Evolutionary conservation across 2,113 vertebrate species (phyloP).

Genomic region (Tricholaema leucomelas): DNA sequence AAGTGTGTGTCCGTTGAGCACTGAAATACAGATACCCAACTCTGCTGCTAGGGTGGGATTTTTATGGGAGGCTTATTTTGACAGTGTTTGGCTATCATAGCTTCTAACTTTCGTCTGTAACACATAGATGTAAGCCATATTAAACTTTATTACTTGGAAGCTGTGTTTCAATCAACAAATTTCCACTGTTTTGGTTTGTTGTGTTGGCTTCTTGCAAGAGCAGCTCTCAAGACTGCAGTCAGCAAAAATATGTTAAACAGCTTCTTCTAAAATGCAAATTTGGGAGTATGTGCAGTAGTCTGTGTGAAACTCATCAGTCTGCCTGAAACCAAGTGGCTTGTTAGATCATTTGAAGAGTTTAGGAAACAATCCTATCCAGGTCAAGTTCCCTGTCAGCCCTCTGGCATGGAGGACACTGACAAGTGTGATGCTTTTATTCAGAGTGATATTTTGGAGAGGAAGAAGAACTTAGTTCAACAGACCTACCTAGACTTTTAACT

Average conservation of each 20-base stretch:
- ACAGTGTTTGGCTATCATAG: not conserved
- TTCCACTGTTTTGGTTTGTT: not conserved
- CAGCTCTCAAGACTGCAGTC: not conserved
- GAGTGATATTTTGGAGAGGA: not conserved
- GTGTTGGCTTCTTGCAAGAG: not conserved
- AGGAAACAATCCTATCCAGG: constrained; percentile 10
- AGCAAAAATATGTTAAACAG: not conserved
- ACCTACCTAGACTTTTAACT: not conserved
- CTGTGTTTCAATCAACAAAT: not conserved
- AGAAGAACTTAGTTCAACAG: not conserved
- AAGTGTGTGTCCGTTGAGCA: not conserved
- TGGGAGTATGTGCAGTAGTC: not conserved
- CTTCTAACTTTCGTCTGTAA: not conserved
- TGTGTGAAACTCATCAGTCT: not conserved
- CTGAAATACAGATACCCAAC: not conserved
- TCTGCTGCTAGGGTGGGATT: not conserved
- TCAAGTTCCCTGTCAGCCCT: not conserved
- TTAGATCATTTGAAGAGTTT: not conserved
- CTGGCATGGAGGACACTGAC: not conserved
- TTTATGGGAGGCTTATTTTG: not conserved
- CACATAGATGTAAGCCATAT: not conserved
- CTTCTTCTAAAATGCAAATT: not conserved
- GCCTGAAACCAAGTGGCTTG: not conserved
- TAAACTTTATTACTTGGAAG: not conserved
- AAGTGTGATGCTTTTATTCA: not conserved